Evolutionary conservation across 2,113 vertebrate genomes (phyloP), one percentile per base, ranked within the genome.

Genomic region (Probosciger aterrimus): DNA sequence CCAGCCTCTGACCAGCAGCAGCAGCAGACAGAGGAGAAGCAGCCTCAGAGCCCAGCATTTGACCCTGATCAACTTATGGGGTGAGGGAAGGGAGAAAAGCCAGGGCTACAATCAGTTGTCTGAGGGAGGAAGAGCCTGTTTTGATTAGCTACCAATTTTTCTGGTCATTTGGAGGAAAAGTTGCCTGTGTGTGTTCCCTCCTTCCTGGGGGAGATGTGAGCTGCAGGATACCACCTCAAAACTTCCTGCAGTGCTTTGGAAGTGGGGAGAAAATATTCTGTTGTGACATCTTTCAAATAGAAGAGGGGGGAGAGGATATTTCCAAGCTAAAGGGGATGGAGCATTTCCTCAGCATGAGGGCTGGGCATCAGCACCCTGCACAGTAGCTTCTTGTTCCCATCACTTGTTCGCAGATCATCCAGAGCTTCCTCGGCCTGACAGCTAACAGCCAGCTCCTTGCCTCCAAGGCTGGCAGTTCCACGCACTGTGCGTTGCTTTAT

Each of bases 41-140:
- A 41, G 70, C 37, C 43, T 64, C 52, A 9, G 86, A 44, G 83
- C 74, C 28, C 59, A 31, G 78, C 41, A 3, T 77, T 28, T 95
- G 85, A 95, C 87, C 87, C 94, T 31, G 91, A 89, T 85, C 93
- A 85, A 14, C 78, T 91, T 82, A 79, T 73, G 84, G 67, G 35
- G 12, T 6, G 14, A 52, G 63, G 44, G 44, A 47, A 50, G 28
- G 69, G 49, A 44, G 41, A 57, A 46, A 9, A 88, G 84, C 25
- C 3, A 10, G 8, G 20, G 70, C 53, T 65, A 52, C 93, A 96
- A 94, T 95, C 95, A 95, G 70, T 31, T 41, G 12, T 31, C 53
- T 41, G 75, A 65, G 89, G 16, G 91, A 57, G 64, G 84, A 78
- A 4, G 35, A 7, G 37, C 73, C 82, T 91, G 18, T 37, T 84